These are phyloP conservation scores for Eulemur rufifrons DNA, from an alignment of 2,113 vertebrate species.

Conservation along the genomic window DNA sequence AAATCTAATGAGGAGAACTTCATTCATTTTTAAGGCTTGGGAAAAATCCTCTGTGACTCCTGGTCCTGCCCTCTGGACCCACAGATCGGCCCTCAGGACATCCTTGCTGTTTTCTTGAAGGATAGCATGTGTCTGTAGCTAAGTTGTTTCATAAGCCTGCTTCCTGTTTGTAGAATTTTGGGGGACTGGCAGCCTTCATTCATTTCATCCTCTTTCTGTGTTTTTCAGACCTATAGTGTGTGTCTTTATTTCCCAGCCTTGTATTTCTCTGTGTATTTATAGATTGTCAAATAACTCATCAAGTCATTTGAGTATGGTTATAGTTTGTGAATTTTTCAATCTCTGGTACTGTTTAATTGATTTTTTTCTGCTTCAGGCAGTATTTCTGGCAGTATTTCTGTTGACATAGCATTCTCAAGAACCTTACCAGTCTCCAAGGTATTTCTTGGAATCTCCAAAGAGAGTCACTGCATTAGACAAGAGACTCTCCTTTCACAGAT, in stretches of 20 bases:
- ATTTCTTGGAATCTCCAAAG: background rate
- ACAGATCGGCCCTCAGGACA: background rate
- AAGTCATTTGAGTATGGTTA: slow-evolving; percentile 9
- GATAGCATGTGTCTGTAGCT: background rate
- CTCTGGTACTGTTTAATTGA: slow-evolving; percentile 41
- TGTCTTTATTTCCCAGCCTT: background rate
- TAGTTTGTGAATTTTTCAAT: slow-evolving; percentile 4
- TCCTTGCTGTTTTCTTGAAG: background rate
- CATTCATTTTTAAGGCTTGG: background rate
- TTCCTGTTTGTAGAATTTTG: background rate
- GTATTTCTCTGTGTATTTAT: slow-evolving; percentile 39
- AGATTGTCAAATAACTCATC: slow-evolving; percentile 49
- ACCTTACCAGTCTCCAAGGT: background rate
- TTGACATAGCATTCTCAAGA: background rate
- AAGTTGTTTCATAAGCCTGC: background rate
- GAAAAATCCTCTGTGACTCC: background rate
- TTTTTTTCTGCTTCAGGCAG: slow-evolving; percentile 27
- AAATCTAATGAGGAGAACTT: background rate
- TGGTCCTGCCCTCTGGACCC: background rate
- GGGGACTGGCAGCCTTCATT: background rate
- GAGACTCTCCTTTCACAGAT: background rate
- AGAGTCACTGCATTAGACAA: background rate
- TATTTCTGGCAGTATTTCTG: background rate
- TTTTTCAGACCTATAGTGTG: background rate
- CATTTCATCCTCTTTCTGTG: background rate